Evolutionary conservation across 2,797 vertebrate species (phyloP), one percentile per base, ranked within the genome.

Genomic region (Cyclura pinguis): DNA sequence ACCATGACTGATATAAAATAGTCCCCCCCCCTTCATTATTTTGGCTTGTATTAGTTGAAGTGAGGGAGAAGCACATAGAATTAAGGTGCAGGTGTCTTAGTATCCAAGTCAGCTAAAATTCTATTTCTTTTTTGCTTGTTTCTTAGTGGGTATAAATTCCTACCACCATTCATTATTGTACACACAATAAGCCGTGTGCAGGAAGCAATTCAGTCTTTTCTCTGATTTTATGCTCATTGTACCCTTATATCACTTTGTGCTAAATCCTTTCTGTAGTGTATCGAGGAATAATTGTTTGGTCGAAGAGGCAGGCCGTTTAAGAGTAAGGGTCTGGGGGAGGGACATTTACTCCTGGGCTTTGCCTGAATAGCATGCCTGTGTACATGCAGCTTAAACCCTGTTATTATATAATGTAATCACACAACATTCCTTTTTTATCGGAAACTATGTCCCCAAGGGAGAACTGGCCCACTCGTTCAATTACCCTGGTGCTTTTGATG

Each of bases 11-110:
- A 57, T 47, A 32, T n/a, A 73, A 87, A 93, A 88, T 91, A 89
- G 90, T 22, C 91, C 81, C 77, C 87, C 89, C 22, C 4, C 83
- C 73, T 94, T 87, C 89, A 83, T 89, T 69, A 85, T 90, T 84
- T 85, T 67, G 88, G 80, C 57, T 83, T 86, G 38, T 88, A 88
- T 88, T 93, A 87, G 91, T 77, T 67, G 83, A 89, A 90, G 89
- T 86, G 81, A 77, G 87, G 86, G 91, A 94, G 93, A 92, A 91
- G 84, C 57, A 85, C 24, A 80, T 9, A 16, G 10, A 24, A 3
- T 32, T 59, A 13, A 6, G 29, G 4, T 29, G 35, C n/a, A 42
- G 24, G 4, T 78, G 55, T 62, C 14, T 13, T 42, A 62, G 35
- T 47, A 57, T 24, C 55, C 2, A 0, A 29, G 13, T 27, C 35